Evolutionary conservation across 2,113 vertebrate species (phyloP).

Genomic region (Nycticebus coucang): DNA sequence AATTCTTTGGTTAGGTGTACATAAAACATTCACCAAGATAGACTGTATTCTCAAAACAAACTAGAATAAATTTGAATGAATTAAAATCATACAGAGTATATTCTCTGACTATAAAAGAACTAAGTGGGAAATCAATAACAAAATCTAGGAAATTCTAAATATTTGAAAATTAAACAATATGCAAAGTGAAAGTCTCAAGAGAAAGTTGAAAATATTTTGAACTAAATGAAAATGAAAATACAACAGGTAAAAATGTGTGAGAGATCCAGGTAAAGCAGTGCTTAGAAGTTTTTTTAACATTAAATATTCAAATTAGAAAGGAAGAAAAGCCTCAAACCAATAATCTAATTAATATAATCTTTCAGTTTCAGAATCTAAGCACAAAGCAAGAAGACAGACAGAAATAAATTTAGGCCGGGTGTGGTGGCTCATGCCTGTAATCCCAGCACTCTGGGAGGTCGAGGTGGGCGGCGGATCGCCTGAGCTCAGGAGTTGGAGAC

Average conservation of each 20-base stretch:
- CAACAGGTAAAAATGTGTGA: neutral
- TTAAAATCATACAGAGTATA: neutral
- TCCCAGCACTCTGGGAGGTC: too few species aligned
- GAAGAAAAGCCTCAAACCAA: neutral
- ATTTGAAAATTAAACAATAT: constrained; percentile 37
- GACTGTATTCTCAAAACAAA: neutral
- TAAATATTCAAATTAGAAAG: neutral
- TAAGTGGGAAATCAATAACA: constrained; percentile 38
- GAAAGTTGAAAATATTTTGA: constrained; percentile 3
- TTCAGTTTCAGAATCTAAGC: constrained; percentile 16
- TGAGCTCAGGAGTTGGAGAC: too few species aligned
- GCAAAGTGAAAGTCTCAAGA: neutral
- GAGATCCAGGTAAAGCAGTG: neutral
- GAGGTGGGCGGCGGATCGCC: too few species aligned
- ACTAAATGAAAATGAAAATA: constrained; percentile 14
- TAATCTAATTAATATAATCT: neutral
- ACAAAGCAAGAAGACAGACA: constrained; percentile 12
- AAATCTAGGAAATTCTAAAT: constrained; percentile 38
- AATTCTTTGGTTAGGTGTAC: neutral
- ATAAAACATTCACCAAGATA: constrained; percentile 17
- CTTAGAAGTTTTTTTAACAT: constrained; percentile 37
- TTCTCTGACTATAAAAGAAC: neutral
- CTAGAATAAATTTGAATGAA: constrained; percentile 15
- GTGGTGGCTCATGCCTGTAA: too few species aligned
- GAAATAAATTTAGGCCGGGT: neutral